Evolutionary conservation across 1,140 invertebrate genomes (phyloP), one percentile per base, ranked within the genome.

Genomic region (Halesus radiatus): DNA sequence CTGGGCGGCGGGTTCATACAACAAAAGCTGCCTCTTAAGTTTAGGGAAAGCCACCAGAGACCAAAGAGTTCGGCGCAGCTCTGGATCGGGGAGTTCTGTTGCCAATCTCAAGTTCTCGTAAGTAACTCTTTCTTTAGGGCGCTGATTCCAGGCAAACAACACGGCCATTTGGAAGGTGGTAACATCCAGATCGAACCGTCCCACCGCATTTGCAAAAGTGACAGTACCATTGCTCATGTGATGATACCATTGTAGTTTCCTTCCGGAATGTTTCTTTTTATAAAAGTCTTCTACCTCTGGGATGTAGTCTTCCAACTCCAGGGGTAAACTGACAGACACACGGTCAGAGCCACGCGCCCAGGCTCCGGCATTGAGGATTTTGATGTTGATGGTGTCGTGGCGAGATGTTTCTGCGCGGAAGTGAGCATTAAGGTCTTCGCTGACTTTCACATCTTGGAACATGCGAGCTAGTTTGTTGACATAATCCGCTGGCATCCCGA

Each of bases 111-210:
- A 90, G 90, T 98, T 98, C 90, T 99, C 98, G 85, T 99, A 98
- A 3, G 95, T 95, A 50, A 99, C 95, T 88, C 94, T 95, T 83
- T 99, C 98, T 79, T 93, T 87, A 32, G 96, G 95, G 84, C 98
- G 91, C 87, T 99, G 97, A 92, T 99, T 99, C 98, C 98, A 99
- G 8, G 97, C 97, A 90, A 99, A 99, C 20, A 99, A 90, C n/a
- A 99, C 98, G 76, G 98, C 97, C 97, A 99, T 99, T 94, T 99
- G 99, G 88, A 99, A 99, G 26, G 98, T 99, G 7, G 98, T 99
- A 3, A 99, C 97, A 88, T 99, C 99, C 79, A 99, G 90, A 90
- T 99, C 99, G 90, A 97, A 99, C 85, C 95, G 94, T 10, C 98
- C 98, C 58, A 97, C 93, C 85, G 95, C 93, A 89, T 98, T 99